Evolutionary conservation across 2,888 invertebrate species (phyloP).

Genomic region (Helicoverpa assulta): DNA sequence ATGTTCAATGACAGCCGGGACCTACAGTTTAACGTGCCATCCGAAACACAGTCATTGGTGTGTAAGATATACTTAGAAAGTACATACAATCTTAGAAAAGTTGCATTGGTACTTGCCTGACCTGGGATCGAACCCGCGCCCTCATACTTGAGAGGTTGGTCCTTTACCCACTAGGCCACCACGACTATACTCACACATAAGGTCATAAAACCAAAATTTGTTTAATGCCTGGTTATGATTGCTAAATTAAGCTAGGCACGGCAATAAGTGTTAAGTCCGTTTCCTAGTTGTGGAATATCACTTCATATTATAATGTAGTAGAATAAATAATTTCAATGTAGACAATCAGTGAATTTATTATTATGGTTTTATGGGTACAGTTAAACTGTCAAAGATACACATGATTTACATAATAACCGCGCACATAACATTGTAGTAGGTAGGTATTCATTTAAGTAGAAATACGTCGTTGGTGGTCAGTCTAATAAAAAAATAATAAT

Average conservation of each 20-base stretch:
- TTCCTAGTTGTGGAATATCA: constrained; percentile 1
- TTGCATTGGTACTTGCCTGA: too few species aligned
- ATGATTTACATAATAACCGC: constrained; percentile 26
- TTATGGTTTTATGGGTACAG: constrained; percentile 14
- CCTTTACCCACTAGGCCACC: too few species aligned
- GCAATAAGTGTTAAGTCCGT: neutral
- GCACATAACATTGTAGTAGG: neutral
- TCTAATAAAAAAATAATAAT: constrained; percentile 70
- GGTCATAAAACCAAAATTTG: constrained; percentile 49
- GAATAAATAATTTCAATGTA: constrained; percentile 1
- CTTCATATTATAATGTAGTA: constrained; percentile 3
- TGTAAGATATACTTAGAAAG: too few species aligned
- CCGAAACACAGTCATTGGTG: too few species aligned
- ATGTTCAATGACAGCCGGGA: too few species aligned
- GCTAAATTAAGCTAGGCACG: neutral
- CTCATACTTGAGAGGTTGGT: too few species aligned
- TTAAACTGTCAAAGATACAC: constrained; percentile 2
- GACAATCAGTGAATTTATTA: neutral
- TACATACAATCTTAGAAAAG: too few species aligned
- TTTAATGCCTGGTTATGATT: constrained; percentile 11
- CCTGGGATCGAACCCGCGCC: too few species aligned
- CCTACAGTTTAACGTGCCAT: too few species aligned
- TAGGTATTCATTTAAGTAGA: constrained; percentile 42
- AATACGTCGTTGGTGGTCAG: constrained; percentile 74
- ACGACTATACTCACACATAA: constrained; percentile 53